These are phyloP conservation scores for Gastrophysa polygoni DNA, from an alignment of 2,888 invertebrate genomes.

Conservation along the genomic window DNA sequence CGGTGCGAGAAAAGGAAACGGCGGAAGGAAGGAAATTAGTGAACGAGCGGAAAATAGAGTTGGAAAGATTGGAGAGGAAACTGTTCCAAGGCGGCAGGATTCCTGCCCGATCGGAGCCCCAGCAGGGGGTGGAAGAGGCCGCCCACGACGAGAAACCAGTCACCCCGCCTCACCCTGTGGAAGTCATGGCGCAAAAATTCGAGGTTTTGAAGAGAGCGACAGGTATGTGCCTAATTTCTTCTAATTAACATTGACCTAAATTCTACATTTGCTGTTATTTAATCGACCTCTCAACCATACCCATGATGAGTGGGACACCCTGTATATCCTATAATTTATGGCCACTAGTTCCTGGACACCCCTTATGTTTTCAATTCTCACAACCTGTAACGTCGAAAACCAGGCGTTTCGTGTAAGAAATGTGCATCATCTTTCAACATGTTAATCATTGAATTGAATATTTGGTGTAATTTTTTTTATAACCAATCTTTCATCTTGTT, in stretches of 20 bases:
- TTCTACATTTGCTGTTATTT: too few species aligned
- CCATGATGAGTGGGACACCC: too few species aligned
- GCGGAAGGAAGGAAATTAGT: conserved; percentile 72
- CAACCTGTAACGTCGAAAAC: too few species aligned
- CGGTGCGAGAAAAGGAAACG: conserved; percentile 68
- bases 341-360: too few species aligned
- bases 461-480: conserved; percentile 11
- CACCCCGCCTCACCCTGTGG: conserved; percentile 53
- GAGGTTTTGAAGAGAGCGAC: conserved; percentile 78
- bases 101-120: conserved; percentile 51
- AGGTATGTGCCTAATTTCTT: too few species aligned
- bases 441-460: not conserved
- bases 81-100: conserved; percentile 69
- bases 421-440: not conserved
- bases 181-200: conserved; percentile 69
- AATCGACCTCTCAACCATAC: too few species aligned
- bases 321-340: too few species aligned
- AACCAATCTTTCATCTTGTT: too few species aligned
- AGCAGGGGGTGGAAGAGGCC: conserved; percentile 48
- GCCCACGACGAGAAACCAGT: conserved; percentile 51
- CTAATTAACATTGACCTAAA: too few species aligned
- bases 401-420: too few species aligned
- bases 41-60: conserved; percentile 71
- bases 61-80: conserved; percentile 78
- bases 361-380: too few species aligned